Conservation (phyloP, 2,888 invertebrate species). For the Hemaris fuciformis region DNA sequence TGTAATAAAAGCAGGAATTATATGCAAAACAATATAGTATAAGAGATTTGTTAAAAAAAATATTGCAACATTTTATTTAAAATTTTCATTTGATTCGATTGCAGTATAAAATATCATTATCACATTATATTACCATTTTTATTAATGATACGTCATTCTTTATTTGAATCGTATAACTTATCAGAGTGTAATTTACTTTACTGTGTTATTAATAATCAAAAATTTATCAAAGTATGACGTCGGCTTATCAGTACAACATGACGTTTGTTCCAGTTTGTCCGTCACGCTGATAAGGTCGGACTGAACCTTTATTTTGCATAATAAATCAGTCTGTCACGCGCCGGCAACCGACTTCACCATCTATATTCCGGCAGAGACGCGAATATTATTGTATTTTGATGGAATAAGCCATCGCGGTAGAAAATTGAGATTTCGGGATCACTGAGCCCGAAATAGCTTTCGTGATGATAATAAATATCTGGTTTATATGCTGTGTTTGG, state of each 20-base stretch:
- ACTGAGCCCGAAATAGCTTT: background rate
- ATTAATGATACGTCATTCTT: too few relatives aligned
- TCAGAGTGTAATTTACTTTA: too few relatives aligned
- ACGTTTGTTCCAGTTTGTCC: background rate
- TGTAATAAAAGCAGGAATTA: too few relatives aligned
- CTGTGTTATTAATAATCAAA: too few relatives aligned
- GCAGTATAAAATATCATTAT: too few relatives aligned
- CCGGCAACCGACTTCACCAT: constrained; percentile 19
- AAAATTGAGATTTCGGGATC: constrained; percentile 21
- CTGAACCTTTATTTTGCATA: constrained; percentile 42
- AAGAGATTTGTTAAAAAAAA: too few relatives aligned
- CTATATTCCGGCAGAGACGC: constrained; percentile 31
- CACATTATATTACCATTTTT: too few relatives aligned
- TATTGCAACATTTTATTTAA: too few relatives aligned
- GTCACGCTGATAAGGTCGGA: background rate
- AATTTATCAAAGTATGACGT: background rate
- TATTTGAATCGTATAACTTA: too few relatives aligned
- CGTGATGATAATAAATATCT: background rate
- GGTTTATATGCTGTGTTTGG: background rate
- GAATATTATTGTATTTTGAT: constrained; percentile 26
- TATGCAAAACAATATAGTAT: too few relatives aligned
- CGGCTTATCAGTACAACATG: background rate
- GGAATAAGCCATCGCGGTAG: constrained; percentile 18
- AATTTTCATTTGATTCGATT: too few relatives aligned
- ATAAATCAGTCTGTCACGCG: constrained; percentile 45